Conservation (phyloP, 2,888 invertebrate species). For the Masnerella sp. region DNA sequence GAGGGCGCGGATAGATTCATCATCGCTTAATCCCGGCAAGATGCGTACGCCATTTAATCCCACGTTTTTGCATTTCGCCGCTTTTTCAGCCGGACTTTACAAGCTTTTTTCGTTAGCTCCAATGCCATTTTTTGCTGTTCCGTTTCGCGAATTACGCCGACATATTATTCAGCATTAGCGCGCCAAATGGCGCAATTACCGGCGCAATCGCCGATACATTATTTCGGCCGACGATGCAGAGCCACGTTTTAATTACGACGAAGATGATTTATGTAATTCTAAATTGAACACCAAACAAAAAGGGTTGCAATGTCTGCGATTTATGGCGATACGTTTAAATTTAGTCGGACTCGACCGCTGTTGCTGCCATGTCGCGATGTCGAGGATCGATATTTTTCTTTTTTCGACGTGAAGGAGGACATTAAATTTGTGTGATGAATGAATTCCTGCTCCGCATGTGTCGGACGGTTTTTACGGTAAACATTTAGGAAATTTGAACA, state of each 20-base stretch:
- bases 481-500: no score
- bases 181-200: constrained; percentile 43
- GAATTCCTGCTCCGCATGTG: no score
- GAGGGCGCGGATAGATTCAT: constrained; percentile 74
- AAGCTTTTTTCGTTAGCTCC: constrained; percentile 52
- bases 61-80: constrained; percentile 55
- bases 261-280: constrained; percentile 36
- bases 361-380: no score
- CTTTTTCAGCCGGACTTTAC: constrained; percentile 39
- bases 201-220: constrained; percentile 48
- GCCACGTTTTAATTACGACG: constrained; percentile 34
- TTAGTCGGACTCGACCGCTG: no score
- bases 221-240: constrained; percentile 40
- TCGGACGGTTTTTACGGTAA: no score
- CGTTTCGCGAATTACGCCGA: constrained; percentile 21
- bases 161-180: constrained; percentile 47
- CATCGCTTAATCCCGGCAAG: constrained; percentile 72
- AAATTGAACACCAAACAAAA: constrained; percentile 28
- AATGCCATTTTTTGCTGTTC: constrained; percentile 49
- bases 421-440: no score
- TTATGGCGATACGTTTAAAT: constrained; percentile 19
- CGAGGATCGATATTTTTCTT: no score
- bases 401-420: no score
- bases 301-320: background rate
- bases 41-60: constrained; percentile 70